Base-by-base conservation (phyloP, 2,113 vertebrate species). In the Myotis brandtii region DNA sequence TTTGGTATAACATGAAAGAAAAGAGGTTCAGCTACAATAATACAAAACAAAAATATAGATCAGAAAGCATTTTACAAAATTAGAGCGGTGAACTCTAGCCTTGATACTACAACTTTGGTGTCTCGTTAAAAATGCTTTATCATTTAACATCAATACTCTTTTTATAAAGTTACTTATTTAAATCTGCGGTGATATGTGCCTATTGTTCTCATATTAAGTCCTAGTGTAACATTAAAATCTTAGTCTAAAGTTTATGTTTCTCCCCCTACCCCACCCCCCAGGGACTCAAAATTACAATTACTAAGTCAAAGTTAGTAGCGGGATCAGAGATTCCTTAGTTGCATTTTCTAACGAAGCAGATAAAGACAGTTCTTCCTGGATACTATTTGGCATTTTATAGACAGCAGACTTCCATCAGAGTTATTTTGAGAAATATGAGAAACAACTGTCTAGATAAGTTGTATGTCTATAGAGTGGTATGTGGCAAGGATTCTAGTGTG, bases 51-150 rank as follows among this genome's bases (percentile, higher is more conserved):
- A 94, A 94, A 72, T 13, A 91, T 4, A 37, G 16, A 83, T 59
- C 50, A 92, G 48, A 95, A 96, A 79, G 43, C 27, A 67, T 27
- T 91, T 46, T 50, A 94, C 34, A 84, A 67, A 94, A 95, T 77
- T 76, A 77, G n/a, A 77, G 37, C 75, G 30, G 48, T 86, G n/a
- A 95, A 93, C 8, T 82, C 27, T 37, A 83, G 76, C 64, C 40
- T 93, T 87, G 86, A 40, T 76, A 90, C 23, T 82, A 14, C 5
- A 94, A 54, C 43, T 76, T 95, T 82, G 82, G 27, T 93, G 20
- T 85, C 37, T 64, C 67, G 12, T 56, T 87, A 96, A 89, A 91
- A 85, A 82, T 17, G 8, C 6, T 76, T 87, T 89, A 75, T 54
- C 25, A 85, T 50, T 86, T 86, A 64, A 82, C 89, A 96, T 5